Conservation (phyloP, 1,140 invertebrate species). For the Vanessa tameamea region DNA sequence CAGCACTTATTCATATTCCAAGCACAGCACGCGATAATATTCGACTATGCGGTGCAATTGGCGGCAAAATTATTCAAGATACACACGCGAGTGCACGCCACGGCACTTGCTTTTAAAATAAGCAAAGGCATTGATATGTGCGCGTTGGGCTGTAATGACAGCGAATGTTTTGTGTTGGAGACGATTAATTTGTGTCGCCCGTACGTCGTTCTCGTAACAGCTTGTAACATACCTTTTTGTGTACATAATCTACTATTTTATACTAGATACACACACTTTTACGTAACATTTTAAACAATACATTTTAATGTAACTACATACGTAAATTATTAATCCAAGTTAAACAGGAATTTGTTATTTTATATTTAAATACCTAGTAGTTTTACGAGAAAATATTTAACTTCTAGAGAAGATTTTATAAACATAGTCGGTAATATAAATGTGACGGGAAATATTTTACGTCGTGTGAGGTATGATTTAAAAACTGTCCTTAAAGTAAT, state of each 20-base stretch:
- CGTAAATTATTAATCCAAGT: too few species aligned
- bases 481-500: too few species aligned
- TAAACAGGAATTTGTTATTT: too few species aligned
- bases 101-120: conserved; percentile 57
- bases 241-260: not conserved
- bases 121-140: conserved; percentile 33
- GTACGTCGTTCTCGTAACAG: not conserved
- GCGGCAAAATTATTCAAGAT: conserved; percentile 50
- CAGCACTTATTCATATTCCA: conserved; percentile 64
- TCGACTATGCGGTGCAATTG: conserved; percentile 62
- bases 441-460: too few species aligned
- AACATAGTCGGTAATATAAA: too few species aligned
- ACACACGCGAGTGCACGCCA: conserved; percentile 52
- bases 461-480: too few species aligned
- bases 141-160: conserved; percentile 22
- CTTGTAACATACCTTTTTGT: not conserved
- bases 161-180: conserved; percentile 34
- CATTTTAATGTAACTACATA: too few species aligned
- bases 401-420: too few species aligned
- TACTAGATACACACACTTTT: too few species aligned
- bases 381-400: too few species aligned
- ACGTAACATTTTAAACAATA: too few species aligned
- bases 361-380: too few species aligned
- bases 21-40: conserved; percentile 59
- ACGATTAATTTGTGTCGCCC: conserved; percentile 22